A percentile compares a stretch with the other conserved stretches of the same genome.
Conservation (phyloP, 1,140 invertebrate genomes). For the Solen grandis region DNA sequence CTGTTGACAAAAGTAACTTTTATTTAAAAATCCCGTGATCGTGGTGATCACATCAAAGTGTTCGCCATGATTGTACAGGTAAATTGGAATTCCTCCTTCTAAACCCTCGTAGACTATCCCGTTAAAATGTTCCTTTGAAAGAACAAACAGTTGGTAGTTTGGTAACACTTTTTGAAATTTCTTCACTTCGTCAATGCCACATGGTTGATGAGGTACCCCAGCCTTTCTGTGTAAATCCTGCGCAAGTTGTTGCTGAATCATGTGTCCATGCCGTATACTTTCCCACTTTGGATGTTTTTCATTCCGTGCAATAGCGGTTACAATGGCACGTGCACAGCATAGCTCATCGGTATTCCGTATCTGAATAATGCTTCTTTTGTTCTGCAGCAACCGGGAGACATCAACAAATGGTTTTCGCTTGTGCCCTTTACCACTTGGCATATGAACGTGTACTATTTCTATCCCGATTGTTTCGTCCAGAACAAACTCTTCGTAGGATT, state of each 20-base stretch:
- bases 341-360: slow-evolving; percentile 50
- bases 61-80: slow-evolving; percentile 13
- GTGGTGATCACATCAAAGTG: slow-evolving; percentile 31
- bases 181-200: slow-evolving; percentile 18
- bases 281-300: slow-evolving; percentile 26
- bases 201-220: not conserved
- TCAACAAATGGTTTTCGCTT: slow-evolving; percentile 36
- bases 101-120: slow-evolving; percentile 1
- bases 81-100: slow-evolving; percentile 4
- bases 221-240: not conserved
- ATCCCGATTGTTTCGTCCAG: slow-evolving; percentile 48
- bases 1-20: not conserved
- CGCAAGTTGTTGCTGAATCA: not conserved
- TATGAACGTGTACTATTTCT: slow-evolving; percentile 43
- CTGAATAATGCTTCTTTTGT: slow-evolving; percentile 42
- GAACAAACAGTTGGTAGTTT: slow-evolving; percentile 3
- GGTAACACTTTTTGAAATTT: not conserved
- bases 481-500: slow-evolving; percentile 57
- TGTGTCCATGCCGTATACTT: not conserved
- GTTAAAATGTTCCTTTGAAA: slow-evolving; percentile 19
- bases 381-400: slow-evolving; percentile 22
- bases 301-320: slow-evolving; percentile 43
- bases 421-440: slow-evolving; percentile 19
- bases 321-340: slow-evolving; percentile 50
- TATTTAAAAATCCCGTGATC: slow-evolving; percentile 10